These are phyloP conservation scores for Cossypha polioptera DNA, from an alignment of 2,797 vertebrate genomes.

Conservation along the genomic window DNA sequence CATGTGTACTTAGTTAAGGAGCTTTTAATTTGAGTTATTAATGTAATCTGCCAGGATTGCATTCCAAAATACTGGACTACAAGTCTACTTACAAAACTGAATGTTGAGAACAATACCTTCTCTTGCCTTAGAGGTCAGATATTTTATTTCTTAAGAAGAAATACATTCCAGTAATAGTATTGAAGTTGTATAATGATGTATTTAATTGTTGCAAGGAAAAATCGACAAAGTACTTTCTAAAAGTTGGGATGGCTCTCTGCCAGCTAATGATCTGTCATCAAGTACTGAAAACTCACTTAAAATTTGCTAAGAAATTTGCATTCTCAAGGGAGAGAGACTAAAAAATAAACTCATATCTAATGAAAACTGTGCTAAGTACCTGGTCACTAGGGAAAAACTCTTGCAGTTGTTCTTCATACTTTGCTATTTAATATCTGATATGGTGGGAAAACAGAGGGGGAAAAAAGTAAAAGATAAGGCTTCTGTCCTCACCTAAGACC, in stretches of 20 bases:
- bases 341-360: background rate
- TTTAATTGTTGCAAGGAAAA: background rate
- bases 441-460: background rate
- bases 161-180: background rate
- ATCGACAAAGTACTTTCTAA: background rate
- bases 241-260: background rate
- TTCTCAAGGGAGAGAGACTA: background rate
- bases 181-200: background rate
- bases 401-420: background rate
- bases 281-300: background rate
- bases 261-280: background rate
- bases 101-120: background rate
- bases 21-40: background rate
- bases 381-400: background rate
- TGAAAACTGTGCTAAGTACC: background rate
- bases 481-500: background rate
- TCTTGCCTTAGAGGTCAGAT: background rate
- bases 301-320: background rate
- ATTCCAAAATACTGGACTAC: background rate
- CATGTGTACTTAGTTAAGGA: background rate
- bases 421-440: background rate
- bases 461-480: rapidly evolving
- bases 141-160: background rate
- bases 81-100: background rate
- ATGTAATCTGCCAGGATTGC: background rate